Base-by-base conservation (phyloP, 2,888 invertebrate genomes). In the Acleris sparsana region DNA sequence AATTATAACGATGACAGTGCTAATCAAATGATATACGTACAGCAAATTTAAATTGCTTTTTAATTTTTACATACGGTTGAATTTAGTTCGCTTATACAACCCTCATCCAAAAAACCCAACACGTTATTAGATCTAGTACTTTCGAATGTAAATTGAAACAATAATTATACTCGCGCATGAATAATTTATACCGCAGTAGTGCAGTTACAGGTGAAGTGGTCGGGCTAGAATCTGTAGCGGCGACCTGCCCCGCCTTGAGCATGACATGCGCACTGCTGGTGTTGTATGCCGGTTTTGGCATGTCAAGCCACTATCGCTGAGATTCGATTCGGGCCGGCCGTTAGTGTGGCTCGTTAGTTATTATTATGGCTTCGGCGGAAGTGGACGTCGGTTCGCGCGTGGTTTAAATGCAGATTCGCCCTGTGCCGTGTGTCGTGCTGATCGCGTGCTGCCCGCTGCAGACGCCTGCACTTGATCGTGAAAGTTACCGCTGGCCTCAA, bases 401-500 rank as follows among this genome's bases (percentile, higher is more conserved):
- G 79, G 71, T 72, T 73, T 69, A 70, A 72, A 72, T 76, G 75
- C 74, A 69, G 72, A 76, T 76, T 75, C 70, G 72, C 79, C 74
- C 71, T 75, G 80, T 79, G 79, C 80, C 72, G 77, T 75, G 80
- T 79, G 80, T 80, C 72, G 77, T 75, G 77, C 75, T 80, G 80
- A 82, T 87, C 85, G 85, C 85, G 85, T 85, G 86, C 79, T 75
- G 80, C 75, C 69, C 78, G 77, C 76, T 80, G 82, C 83, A 82
- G 80, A 80, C 82, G 81, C 78, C 80, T 87, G 86, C 87, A 88
- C 86, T 87, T 89, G 86, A 88, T 87, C 89, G 91, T 90, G 91
- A 92, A 91, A 91, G 89, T 91, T 86, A 87, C 82, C 81, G 80
- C 82, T 86, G 89, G 86, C 89, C 88, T 88, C 85, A 85, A 87